Percentiles rank a stretch among this genome's conserved stretches.
These are phyloP conservation scores for Tupaia tana DNA, from an alignment of 2,113 vertebrate genomes.

Conservation along the genomic window DNA sequence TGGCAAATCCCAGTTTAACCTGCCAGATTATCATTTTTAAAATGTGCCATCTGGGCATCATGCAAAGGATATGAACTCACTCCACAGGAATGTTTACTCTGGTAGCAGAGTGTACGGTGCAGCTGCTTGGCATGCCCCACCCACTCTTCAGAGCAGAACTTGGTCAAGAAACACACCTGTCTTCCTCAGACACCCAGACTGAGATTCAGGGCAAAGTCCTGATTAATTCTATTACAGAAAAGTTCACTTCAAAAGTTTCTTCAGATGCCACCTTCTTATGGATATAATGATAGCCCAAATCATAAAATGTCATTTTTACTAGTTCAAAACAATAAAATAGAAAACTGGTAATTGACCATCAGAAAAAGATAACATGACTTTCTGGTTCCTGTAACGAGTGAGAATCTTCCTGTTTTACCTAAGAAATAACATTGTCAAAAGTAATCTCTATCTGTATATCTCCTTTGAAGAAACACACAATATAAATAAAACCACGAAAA, in stretches of 20 bases:
- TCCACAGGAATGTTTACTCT: background rate
- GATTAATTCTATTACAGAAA: background rate
- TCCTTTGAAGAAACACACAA: background rate
- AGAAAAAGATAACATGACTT: background rate
- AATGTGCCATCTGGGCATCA: background rate
- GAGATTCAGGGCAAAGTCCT: background rate
- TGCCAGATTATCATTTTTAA: background rate
- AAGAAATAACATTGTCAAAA: conserved; percentile 4
- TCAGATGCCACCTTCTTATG: background rate
- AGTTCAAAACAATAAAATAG: background rate
- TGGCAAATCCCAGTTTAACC: background rate
- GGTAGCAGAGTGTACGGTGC: background rate
- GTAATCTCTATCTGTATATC: background rate
- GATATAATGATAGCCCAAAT: background rate
- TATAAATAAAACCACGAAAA: background rate
- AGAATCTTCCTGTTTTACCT: background rate
- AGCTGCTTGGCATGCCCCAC: background rate
- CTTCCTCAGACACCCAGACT: background rate
- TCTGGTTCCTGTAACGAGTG: background rate
- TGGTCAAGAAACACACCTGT: background rate
- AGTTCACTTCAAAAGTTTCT: background rate
- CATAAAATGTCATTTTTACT: background rate
- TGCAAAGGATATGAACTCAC: background rate
- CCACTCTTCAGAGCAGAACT: background rate
- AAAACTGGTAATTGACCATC: background rate